Base-by-base conservation (phyloP, 2,888 invertebrate genomes). In the Hanleya hanleyi region DNA sequence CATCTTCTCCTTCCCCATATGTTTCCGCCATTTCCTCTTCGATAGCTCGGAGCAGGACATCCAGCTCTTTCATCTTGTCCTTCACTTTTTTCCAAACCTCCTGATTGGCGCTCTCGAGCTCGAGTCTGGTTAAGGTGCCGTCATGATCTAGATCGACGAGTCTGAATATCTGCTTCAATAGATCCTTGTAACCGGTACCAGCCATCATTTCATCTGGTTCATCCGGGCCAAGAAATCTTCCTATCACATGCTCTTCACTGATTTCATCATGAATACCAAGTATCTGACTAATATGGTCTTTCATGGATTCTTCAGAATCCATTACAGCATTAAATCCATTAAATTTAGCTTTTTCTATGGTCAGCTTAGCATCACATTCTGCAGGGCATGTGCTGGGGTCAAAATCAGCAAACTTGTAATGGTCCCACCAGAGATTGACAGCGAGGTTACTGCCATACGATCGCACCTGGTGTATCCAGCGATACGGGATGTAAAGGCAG, bases 381-480 rank as follows among this genome's bases (percentile, higher is more conserved):
- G 67, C 32, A 37, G 79, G 75, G 74, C 87, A 87, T n/a, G 69
- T 51, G 26, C 74, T 69, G 47, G 80, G 74, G 68, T 86, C 75
- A 6, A 86, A 51, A 1, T 81, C 74, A 0, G 75, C 41, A 18
- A 72, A 77, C 26, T 77, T 69, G 65, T 83, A 77, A 67, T 86
- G 84, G 61, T 83, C 81, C 88, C 88, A 89, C 88, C 88, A 89
- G 49, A 88, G 76, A 76, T 89, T 89, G 4, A 89, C 87, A 6
- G 89, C 89, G 26, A 89, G 67, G 70, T 89, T 89, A 76, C 87
- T 86, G 65, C 80, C 83, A 69, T 77, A 85, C 1, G 89, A 89
- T n/a, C 86, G 73, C 1, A 89, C 89, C 69, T 89, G 89, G 64
- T 89, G 89, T 62, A 88, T 87, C 89, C 89, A 89, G 73, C 81